Percentiles rank a stretch among this genome's conserved stretches.
Evolutionary conservation across 2,113 vertebrate genomes (phyloP).

Genomic region (Athene noctua): DNA sequence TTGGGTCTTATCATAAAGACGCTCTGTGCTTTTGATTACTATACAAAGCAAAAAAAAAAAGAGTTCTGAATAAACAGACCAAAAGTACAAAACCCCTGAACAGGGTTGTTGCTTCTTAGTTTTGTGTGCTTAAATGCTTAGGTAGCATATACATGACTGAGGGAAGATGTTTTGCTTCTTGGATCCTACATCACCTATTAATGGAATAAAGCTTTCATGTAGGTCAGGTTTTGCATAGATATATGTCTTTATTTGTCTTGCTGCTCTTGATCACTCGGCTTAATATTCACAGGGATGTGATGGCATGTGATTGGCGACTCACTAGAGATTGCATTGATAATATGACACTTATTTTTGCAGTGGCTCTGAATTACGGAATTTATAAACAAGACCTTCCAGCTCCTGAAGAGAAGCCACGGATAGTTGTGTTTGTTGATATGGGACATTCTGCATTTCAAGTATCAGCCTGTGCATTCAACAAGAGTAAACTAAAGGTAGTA

Average conservation of each 20-base stretch:
- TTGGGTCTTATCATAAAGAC: not conserved
- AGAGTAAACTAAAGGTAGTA: slow-evolving; percentile 79
- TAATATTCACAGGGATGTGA: not conserved
- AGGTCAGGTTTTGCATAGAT: not conserved
- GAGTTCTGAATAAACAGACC: not conserved
- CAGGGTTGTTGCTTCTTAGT: not conserved
- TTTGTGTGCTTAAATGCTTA: not conserved
- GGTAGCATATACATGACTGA: no score
- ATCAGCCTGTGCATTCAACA: slow-evolving; percentile 82
- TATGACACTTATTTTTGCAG: slow-evolving; percentile 54
- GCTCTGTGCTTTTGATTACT: not conserved
- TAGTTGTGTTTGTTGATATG: slow-evolving; percentile 83
- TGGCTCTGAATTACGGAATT: slow-evolving; percentile 82
- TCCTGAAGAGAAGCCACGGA: slow-evolving; percentile 77
- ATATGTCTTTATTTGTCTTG: not conserved
- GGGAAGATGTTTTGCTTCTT: not conserved
- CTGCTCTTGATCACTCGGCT: not conserved
- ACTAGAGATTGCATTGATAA: not conserved
- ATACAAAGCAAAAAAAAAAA: not conserved
- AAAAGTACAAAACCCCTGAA: not conserved
- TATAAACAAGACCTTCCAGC: slow-evolving; percentile 82
- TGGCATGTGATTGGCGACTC: not conserved
- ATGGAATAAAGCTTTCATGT: not conserved
- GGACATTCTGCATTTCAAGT: slow-evolving; percentile 84
- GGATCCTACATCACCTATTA: not conserved